A percentile compares a stretch with the other conserved stretches of the same genome.
Conservation (phyloP, 2,797 vertebrate genomes). For the Platyrinchus mystaceus region DNA sequence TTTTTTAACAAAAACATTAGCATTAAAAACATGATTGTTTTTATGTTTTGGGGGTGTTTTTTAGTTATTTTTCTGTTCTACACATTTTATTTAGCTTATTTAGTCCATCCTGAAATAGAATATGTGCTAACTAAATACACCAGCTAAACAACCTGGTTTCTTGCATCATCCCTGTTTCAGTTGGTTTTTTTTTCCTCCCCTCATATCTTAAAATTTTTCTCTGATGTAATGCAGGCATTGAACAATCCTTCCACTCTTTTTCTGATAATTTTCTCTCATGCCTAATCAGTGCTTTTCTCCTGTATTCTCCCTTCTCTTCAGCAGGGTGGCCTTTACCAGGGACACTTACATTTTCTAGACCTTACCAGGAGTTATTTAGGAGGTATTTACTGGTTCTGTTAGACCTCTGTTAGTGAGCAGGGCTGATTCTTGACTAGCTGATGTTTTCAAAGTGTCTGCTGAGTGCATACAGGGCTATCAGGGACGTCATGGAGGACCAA, state of each 20-base stretch:
- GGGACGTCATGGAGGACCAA: not conserved
- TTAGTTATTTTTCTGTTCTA: not conserved
- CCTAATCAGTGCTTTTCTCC: not conserved
- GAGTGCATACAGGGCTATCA: not conserved
- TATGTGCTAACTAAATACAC: not conserved
- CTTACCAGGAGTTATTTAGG: not conserved
- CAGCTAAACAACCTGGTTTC: not conserved
- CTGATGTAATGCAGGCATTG: not conserved
- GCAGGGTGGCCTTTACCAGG: not conserved
- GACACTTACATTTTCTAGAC: not conserved
- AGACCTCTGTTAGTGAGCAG: not conserved
- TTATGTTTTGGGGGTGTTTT: not conserved
- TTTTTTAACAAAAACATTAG: not conserved
- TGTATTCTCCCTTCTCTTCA: not conserved
- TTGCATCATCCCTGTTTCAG: not conserved
- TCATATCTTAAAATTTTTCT: not conserved
- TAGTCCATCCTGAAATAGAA: not conserved
- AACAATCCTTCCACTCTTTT: not conserved
- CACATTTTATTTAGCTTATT: not conserved
- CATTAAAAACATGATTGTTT: not conserved
- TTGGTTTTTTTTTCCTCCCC: not conserved
- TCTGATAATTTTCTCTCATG: not conserved
- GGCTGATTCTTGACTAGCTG: not conserved
- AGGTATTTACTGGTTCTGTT: not conserved
- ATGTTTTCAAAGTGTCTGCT: not conserved